Base-by-base conservation (phyloP, 2,113 vertebrate genomes). In the Arizona elegans region DNA sequence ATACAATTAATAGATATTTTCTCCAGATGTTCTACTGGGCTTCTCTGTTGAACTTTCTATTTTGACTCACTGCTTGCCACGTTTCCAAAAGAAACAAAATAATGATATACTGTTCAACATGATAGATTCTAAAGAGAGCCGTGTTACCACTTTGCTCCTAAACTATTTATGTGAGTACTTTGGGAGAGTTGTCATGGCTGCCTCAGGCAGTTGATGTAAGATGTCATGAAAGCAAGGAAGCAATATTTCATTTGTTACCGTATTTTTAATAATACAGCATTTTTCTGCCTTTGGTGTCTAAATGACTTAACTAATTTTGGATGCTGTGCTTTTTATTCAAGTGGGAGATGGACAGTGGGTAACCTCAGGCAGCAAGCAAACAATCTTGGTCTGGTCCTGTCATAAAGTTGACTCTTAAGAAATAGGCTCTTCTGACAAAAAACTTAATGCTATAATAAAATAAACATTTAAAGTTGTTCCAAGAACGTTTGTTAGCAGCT, bases 41-140 rank as follows among this genome's bases (percentile, higher is more conserved):
- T 0, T 21, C 88, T 33, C 12, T 54, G 11, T 3, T 55, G 54
- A 2, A 3, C 23, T 91, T 19, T 54, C 29, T 94, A 2, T 92
- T 95, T 65, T 54, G 0, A 0, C 47, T 26, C 65, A 12, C 7
- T 5, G 62, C 91, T 91, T 90, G 47, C 52, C 62, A 70, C 1
- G 87, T 87, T 94, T 92, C 92, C 24, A 43, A 0, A 8, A 7
- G 19, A 43, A 29, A 26, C 88, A 86, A 93, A 54, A 0, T 8
- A 87, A 87, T 75, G 43, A 87, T 50, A 52, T 33, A 54, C 58
- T 58, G 26, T 91, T 81, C 54, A 26, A 33, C 85, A 91, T 94
- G 70, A n/a, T 90, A 90, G 58, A 96, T 95, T 90, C 95, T 92
- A 50, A 91, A 58, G 26, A 33, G 53, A 53, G 87, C 52, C 4